Evolutionary conservation across 2,113 vertebrate species (phyloP), one percentile per base, ranked within the genome.

Genomic region (Lanius ludovicianus): DNA sequence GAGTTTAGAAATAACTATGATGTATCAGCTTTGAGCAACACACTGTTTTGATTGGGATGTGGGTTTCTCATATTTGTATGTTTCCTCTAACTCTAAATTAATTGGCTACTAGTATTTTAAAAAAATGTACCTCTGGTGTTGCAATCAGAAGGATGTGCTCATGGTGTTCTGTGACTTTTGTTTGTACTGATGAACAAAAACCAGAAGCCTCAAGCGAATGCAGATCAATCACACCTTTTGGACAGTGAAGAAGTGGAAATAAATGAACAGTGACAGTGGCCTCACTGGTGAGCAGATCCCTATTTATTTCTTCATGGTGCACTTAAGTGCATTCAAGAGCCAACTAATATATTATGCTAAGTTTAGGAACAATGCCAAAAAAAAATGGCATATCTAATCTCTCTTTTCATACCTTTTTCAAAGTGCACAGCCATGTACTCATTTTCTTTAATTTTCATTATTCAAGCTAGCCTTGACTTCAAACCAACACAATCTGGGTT

Each of bases 181-280:
- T 22, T 77, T 0, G 0, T 74, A 19, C 27, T 4, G 21, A 49
- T 16, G 55, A 74, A n/a, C 7, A 39, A 19, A 47, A 78, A 56
- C 30, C 46, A 65, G 64, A 74, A 87, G 7, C 15, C n/a, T 74
- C n/a, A 22, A 39, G 18, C 2, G 69, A 62, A 16, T 30, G 5
- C 21, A 49, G 31, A 31, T 41, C 37, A 65, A 39, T 30, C 31
- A 52, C 33, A 24, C 10, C 22, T 65, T 6, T 25, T 78, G 37
- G 84, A 42, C 23, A 28, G 13, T 31, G 19, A 62, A 82, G 10
- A 5, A 41, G 16, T 44, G 24, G 27, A 65, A 59, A 77, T 57
- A 44, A 90, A 44, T 7, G 19, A 65, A 13, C 35, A 57, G n/a
- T 35, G 37, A 30, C 4, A 10, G 18, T 28, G 30, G 31, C 47